phyloP scores from a whole-genome alignment of 2,113 vertebrate species.

The Sorex fumeus region DNA sequence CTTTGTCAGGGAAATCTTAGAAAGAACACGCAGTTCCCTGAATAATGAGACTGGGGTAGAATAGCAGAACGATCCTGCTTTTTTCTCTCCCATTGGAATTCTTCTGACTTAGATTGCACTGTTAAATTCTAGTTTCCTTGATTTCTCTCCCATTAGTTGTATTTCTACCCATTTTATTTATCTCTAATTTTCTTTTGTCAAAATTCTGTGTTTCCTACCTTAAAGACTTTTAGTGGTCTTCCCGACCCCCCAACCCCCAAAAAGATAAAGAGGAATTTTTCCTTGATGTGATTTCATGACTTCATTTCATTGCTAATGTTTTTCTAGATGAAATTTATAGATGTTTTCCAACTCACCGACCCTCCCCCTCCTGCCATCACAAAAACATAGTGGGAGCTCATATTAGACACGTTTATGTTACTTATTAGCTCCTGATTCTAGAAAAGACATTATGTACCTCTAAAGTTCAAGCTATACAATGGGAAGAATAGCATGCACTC shows the following conservation, averaged over 20 bases:
- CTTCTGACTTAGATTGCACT: not conserved
- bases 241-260: too few relatives aligned
- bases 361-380: not conserved
- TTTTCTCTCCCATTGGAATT: not conserved
- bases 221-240: not conserved
- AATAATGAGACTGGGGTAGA: not conserved
- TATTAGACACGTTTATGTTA: not conserved
- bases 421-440: not conserved
- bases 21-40: not conserved
- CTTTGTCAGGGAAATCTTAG: slow-evolving; percentile 27
- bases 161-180: slow-evolving; percentile 29
- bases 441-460: not conserved
- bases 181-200: slow-evolving; percentile 10
- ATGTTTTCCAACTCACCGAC: not conserved
- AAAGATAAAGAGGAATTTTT: not conserved
- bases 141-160: not conserved
- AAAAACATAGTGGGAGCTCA: not conserved
- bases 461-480: not conserved
- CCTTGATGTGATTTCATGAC: not conserved
- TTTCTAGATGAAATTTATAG: not conserved
- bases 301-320: not conserved
- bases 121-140: not conserved
- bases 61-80: not conserved
- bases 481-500: not conserved
- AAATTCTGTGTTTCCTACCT: not conserved